Evolutionary conservation across 2,888 invertebrate genomes (phyloP).

Genomic region (Nemurella pictetii): DNA sequence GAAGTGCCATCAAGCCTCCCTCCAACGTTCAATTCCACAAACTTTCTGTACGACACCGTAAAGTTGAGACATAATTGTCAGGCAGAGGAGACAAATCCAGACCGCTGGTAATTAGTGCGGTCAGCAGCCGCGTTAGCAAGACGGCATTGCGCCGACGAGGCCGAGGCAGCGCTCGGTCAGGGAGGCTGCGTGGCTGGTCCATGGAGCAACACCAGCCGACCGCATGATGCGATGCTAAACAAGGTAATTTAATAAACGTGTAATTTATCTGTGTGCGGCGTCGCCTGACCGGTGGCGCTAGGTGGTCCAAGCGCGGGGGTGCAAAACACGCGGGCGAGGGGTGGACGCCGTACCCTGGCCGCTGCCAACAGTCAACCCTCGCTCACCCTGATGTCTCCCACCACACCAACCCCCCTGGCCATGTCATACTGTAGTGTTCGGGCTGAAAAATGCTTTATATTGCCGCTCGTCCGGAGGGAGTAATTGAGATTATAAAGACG

Average conservation of each 20-base stretch:
- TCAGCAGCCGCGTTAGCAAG: neutral
- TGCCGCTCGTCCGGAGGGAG: neutral
- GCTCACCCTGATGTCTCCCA: too few relatives aligned
- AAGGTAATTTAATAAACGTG: conserved; percentile 22
- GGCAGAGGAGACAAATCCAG: neutral
- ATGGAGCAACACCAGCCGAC: neutral
- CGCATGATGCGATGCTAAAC: neutral
- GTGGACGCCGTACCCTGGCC: neutral
- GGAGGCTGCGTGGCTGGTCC: neutral
- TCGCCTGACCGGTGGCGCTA: neutral
- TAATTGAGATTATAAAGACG: conserved; percentile 20
- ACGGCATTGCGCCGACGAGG: neutral
- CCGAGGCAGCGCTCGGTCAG: neutral
- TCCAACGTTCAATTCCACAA: neutral
- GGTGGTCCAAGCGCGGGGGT: neutral
- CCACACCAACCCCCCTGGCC: neutral
- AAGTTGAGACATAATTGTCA: neutral
- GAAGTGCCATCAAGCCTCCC: neutral
- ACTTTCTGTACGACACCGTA: neutral
- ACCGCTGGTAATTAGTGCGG: neutral
- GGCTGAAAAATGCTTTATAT: neutral
- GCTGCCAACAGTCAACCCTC: conserved; percentile 9
- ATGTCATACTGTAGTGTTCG: neutral
- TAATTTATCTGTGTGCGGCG: conserved; percentile 27
- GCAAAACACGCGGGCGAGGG: neutral